phyloP scores from a whole-genome alignment of 2,888 invertebrate species.

The Pandemis corylana region DNA sequence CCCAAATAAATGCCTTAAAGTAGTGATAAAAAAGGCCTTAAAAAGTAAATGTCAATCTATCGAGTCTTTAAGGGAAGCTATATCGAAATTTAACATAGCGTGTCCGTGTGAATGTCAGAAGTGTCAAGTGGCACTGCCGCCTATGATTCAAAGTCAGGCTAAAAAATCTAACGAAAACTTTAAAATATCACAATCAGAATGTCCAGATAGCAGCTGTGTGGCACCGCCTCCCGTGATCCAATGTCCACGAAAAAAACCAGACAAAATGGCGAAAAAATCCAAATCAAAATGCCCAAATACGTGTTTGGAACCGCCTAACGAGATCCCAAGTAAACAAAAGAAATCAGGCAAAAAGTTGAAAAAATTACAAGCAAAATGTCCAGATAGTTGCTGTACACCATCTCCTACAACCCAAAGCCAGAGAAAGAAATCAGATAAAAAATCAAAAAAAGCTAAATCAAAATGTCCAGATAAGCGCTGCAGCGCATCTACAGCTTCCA shows the following conservation, averaged over 20 bases:
- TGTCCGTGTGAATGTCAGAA: neutral
- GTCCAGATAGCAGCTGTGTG: neutral
- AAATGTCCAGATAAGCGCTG: too few species aligned
- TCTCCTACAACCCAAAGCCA: neutral
- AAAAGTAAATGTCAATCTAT: neutral
- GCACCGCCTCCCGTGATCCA: neutral
- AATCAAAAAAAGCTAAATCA: too few species aligned
- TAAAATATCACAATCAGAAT: neutral
- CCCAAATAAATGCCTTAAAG: slow-evolving; percentile 49
- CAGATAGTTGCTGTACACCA: too few species aligned
- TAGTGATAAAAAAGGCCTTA: slow-evolving; percentile 44
- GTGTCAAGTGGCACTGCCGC: neutral
- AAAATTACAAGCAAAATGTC: too few species aligned
- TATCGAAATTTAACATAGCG: neutral
- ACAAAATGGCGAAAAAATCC: neutral
- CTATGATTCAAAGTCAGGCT: neutral
- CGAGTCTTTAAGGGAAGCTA: neutral
- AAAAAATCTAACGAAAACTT: neutral
- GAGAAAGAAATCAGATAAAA: too few species aligned
- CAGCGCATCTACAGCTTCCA: neutral
- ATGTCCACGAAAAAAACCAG: neutral
- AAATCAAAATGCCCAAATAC: neutral
- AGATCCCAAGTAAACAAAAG: too few species aligned
- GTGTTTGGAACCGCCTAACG: too few species aligned
- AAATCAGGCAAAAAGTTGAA: too few species aligned